These are phyloP conservation scores for Plectrocnemia conspersa DNA, from an alignment of 1,140 invertebrate genomes.

Conservation along the genomic window DNA sequence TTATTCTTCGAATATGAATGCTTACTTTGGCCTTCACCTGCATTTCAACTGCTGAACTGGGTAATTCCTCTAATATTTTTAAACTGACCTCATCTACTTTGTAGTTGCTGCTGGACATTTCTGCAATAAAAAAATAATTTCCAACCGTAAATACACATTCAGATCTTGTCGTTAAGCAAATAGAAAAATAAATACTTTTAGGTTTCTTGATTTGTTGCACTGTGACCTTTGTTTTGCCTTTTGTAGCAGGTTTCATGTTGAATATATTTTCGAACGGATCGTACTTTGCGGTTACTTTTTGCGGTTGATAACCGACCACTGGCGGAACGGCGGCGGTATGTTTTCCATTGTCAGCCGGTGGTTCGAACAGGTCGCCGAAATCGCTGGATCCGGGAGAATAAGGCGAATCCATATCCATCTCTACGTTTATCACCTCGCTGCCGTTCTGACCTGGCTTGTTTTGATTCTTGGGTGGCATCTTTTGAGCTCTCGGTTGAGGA, in stretches of 20 bases:
- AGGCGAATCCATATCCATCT: slow-evolving; percentile 74
- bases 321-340: slow-evolving; percentile 33
- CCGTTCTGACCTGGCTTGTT: slow-evolving; percentile 43
- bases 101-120: slow-evolving; percentile 59
- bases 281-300: slow-evolving; percentile 44
- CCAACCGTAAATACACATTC: not conserved
- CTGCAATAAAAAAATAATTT: slow-evolving; percentile 41
- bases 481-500: slow-evolving; percentile 31
- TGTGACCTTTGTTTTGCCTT: slow-evolving; percentile 43
- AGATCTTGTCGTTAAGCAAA: not conserved
- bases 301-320: slow-evolving; percentile 32
- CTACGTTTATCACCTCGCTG: slow-evolving; percentile 51
- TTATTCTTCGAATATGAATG: slow-evolving; percentile 22
- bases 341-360: slow-evolving; percentile 57
- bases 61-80: slow-evolving; percentile 80
- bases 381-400: slow-evolving; percentile 80
- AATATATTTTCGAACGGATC: slow-evolving; percentile 56
- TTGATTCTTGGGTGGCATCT: slow-evolving; percentile 11
- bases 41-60: slow-evolving; percentile 90
- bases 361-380: slow-evolving; percentile 81
- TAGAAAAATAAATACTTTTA: slow-evolving; percentile 23
- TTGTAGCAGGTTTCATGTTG: slow-evolving; percentile 46
- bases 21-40: slow-evolving; percentile 92
- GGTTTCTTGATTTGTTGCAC: slow-evolving; percentile 50
- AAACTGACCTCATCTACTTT: slow-evolving; percentile 72